Percentiles rank a stretch among this genome's conserved stretches.
Conservation (phyloP, 2,797 vertebrate species). For the Gorsachius magnificus region DNA sequence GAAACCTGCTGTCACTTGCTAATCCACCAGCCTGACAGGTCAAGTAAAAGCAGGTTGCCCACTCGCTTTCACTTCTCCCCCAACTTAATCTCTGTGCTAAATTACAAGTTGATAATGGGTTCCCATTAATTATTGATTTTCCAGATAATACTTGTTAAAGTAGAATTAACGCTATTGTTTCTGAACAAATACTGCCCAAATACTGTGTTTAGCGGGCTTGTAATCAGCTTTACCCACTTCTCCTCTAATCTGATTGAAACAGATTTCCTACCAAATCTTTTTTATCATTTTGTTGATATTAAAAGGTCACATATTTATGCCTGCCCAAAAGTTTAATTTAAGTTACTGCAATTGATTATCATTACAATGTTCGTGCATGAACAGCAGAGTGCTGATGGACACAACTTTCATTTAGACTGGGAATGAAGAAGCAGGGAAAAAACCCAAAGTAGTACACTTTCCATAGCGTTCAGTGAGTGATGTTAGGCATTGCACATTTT, state of each 20-base stretch:
- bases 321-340: constrained; percentile 74
- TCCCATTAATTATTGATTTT: constrained; percentile 79
- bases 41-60: constrained; percentile 66
- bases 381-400: background rate
- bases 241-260: constrained; percentile 83
- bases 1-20: background rate
- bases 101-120: constrained; percentile 67
- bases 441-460: background rate
- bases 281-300: constrained; percentile 83
- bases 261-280: constrained; percentile 85
- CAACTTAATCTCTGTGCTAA: constrained; percentile 20
- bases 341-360: constrained; percentile 66
- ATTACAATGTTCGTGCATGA: background rate
- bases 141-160: constrained; percentile 78
- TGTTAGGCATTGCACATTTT: constrained; percentile 58
- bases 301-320: constrained; percentile 80
- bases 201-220: constrained; percentile 80
- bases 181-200: constrained; percentile 79
- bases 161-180: constrained; percentile 82
- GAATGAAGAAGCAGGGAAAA: background rate
- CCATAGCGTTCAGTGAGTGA: background rate
- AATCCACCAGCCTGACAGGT: constrained; percentile 49
- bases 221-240: constrained; percentile 89
- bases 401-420: constrained; percentile 53
- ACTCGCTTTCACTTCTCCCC: constrained; percentile 49